Evolutionary conservation across 2,888 invertebrate genomes (phyloP).

Genomic region (Leptura quadrifasciata): DNA sequence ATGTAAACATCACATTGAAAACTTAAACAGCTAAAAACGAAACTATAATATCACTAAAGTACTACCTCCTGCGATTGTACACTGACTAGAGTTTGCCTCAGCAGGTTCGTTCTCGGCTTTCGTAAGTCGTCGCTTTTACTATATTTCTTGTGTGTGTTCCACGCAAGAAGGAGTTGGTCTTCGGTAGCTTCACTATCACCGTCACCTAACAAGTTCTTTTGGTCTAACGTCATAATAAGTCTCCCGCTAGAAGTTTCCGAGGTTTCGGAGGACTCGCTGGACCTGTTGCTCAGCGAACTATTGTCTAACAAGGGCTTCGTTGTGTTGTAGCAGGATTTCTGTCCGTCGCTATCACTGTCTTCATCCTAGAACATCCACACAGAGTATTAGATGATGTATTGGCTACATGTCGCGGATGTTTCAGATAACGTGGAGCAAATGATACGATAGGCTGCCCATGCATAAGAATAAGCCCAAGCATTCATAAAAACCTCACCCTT

Average conservation of each 20-base stretch:
- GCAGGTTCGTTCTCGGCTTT: constrained; percentile 55
- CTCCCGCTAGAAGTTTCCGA: constrained; percentile 70
- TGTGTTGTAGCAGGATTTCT: constrained; percentile 58
- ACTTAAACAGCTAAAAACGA: constrained; percentile 31
- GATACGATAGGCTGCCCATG: no score
- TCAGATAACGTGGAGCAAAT: no score
- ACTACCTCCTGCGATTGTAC: constrained; percentile 68
- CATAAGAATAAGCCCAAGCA: no score
- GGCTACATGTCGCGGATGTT: no score
- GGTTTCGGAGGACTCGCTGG: constrained; percentile 75
- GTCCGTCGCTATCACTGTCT: constrained; percentile 65
- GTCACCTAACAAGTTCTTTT: constrained; percentile 53
- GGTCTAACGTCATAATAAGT: constrained; percentile 72
- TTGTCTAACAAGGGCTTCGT: constrained; percentile 67
- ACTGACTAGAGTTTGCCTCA: constrained; percentile 64
- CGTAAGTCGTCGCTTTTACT: constrained; percentile 56
- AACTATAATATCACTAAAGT: constrained; percentile 61
- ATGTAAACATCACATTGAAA: constrained; percentile 43
- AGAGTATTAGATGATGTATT: constrained; percentile 23
- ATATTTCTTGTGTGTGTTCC: constrained; percentile 73
- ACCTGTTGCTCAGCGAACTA: constrained; percentile 61
- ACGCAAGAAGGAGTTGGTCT: constrained; percentile 76
- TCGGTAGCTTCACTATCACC: constrained; percentile 61
- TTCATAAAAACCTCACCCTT: no score
- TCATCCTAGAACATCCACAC: constrained; percentile 61